These are phyloP conservation scores for Cladopsammia gracilis DNA, from an alignment of 64 coral and sea anemone species.

Conservation along the genomic window DNA sequence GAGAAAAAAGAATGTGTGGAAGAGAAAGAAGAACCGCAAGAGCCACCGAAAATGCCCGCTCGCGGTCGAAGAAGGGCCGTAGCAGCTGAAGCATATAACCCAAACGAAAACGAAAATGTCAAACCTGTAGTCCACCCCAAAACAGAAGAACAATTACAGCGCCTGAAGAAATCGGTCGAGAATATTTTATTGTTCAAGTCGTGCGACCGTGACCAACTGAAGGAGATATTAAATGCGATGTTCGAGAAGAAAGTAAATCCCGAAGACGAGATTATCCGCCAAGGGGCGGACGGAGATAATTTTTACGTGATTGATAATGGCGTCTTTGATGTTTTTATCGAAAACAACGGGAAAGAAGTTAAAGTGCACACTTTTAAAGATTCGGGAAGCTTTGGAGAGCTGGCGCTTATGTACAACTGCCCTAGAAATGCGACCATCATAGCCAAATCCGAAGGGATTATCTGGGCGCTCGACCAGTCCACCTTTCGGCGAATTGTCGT, in stretches of 20 bases:
- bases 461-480: slow-evolving; percentile 95
- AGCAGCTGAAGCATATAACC: slow-evolving; percentile 93
- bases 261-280: slow-evolving; percentile 89
- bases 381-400: slow-evolving; percentile 94
- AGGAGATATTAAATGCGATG: slow-evolving; percentile 93
- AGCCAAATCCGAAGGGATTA: slow-evolving; percentile 83
- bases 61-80: slow-evolving; percentile 85
- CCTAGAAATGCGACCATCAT: slow-evolving; percentile 98
- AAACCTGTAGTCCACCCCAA: slow-evolving; percentile 88
- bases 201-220: slow-evolving; percentile 89
- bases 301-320: slow-evolving; percentile 98
- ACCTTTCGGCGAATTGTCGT: slow-evolving; percentile 93
- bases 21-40: slow-evolving; percentile 73
- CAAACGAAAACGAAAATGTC: slow-evolving; percentile 74
- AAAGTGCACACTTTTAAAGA: slow-evolving; percentile 96
- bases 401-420: slow-evolving; percentile 98
- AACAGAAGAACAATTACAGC: slow-evolving; percentile 84
- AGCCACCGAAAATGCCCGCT: slow-evolving; percentile 80
- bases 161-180: slow-evolving; percentile 87
- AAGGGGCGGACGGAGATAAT: slow-evolving; percentile 96
- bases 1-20: slow-evolving; percentile 69
- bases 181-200: slow-evolving; percentile 94
- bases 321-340: slow-evolving; percentile 91
- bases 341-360: slow-evolving; percentile 66
- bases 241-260: slow-evolving; percentile 92